Conservation (phyloP, 2,113 vertebrate species). For the Menidia beryllina region DNA sequence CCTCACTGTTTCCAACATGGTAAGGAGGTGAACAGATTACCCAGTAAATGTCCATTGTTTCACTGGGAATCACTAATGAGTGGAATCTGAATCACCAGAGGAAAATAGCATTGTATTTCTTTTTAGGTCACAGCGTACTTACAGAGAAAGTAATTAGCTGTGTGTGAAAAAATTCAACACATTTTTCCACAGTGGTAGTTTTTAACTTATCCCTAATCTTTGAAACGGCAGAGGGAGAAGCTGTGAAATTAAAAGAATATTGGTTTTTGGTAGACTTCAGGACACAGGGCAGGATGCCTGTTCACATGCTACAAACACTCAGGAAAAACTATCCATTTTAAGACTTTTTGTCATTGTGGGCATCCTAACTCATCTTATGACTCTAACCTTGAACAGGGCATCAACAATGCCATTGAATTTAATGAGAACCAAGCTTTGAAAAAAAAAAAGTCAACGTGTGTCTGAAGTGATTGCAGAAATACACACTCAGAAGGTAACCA, state of each 20-base stretch:
- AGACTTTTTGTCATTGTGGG: background rate
- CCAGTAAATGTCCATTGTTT: slow-evolving; percentile 1
- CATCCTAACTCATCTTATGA: background rate
- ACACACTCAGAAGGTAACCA: background rate
- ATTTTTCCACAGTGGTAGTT: background rate
- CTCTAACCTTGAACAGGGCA: background rate
- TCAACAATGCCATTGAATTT: background rate
- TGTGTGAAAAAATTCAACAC: background rate
- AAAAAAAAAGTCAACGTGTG: background rate
- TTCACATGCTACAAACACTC: background rate
- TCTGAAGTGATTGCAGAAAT: background rate
- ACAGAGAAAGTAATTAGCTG: background rate
- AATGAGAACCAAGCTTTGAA: background rate
- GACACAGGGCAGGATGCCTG: slow-evolving; percentile 30
- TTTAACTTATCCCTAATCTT: no score
- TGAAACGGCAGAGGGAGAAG: no score
- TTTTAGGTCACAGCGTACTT: background rate
- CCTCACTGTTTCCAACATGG: slow-evolving; percentile 3
- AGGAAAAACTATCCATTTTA: background rate
- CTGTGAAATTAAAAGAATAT: no score
- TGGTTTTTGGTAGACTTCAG: background rate
- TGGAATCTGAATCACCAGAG: slow-evolving; percentile 18
- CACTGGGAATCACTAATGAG: slow-evolving; percentile 29
- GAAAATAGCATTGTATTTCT: background rate
- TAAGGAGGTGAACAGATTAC: slow-evolving; percentile 25